Conservation (phyloP, 2,888 invertebrate species). For the Macropis europaea region DNA sequence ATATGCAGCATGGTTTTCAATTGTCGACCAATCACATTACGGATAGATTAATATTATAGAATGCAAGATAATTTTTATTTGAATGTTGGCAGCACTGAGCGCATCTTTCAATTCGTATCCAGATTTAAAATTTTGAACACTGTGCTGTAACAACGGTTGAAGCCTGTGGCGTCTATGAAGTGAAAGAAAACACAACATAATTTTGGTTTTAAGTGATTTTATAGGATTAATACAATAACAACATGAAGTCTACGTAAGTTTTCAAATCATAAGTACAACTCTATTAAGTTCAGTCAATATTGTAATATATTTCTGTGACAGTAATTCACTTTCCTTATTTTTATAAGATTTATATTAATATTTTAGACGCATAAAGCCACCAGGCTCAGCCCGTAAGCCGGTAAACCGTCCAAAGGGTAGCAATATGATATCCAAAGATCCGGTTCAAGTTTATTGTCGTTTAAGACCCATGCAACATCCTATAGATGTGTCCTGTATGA, state of each 20-base stretch:
- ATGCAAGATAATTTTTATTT: not conserved
- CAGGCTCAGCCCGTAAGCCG: conserved; percentile 72
- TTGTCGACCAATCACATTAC: not conserved
- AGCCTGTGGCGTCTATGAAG: not conserved
- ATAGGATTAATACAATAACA: not conserved
- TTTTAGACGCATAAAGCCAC: conserved; percentile 73
- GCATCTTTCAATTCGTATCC: not conserved
- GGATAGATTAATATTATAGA: not conserved
- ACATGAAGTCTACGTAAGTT: conserved; percentile 54
- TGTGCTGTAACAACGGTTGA: conserved; percentile 3
- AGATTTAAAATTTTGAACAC: conserved; percentile 38
- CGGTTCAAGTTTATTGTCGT: conserved; percentile 94
- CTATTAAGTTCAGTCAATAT: not conserved
- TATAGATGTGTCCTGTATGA: conserved; percentile 85
- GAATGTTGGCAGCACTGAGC: conserved; percentile 3
- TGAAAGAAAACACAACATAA: not conserved
- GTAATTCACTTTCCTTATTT: not conserved
- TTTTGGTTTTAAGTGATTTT: not conserved
- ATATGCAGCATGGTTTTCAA: not conserved
- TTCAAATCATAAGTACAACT: not conserved
- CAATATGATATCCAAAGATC: conserved; percentile 82
- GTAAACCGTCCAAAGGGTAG: conserved; percentile 67
- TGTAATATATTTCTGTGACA: not conserved
- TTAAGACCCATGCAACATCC: conserved; percentile 89
- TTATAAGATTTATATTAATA: not conserved